Evolutionary conservation across 1,140 invertebrate species (phyloP).

Genomic region (Drosophila truncata): DNA sequence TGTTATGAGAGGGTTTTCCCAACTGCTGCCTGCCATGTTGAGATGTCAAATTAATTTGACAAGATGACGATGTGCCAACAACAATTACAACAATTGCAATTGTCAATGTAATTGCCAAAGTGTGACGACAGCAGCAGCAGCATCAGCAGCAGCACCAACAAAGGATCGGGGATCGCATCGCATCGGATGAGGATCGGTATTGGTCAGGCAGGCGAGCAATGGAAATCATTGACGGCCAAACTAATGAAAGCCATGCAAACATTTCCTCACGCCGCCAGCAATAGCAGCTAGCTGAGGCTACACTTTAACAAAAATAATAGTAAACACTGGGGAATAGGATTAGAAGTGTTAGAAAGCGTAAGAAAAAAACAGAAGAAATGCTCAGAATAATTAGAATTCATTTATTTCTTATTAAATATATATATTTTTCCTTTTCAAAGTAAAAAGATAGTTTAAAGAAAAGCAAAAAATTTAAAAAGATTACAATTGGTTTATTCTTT

Average conservation of each 20-base stretch:
- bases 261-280: conserved; percentile 83
- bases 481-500: neutral
- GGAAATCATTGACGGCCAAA: conserved; percentile 66
- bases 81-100: conserved; percentile 79
- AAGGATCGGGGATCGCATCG: conserved; percentile 5
- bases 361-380: neutral
- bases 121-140: conserved; percentile 68
- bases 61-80: conserved; percentile 80
- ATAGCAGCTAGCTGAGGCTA: conserved; percentile 38
- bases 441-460: no score
- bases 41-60: conserved; percentile 81
- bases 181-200: conserved; percentile 27
- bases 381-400: neutral
- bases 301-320: neutral
- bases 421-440: neutral
- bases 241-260: conserved; percentile 82
- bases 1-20: conserved; percentile 32
- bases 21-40: conserved; percentile 47
- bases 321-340: neutral
- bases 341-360: neutral
- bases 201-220: conserved; percentile 37
- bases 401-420: neutral
- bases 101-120: conserved; percentile 78
- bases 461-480: no score
- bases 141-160: conserved; percentile 52